Evolutionary conservation across 2,797 vertebrate genomes (phyloP), one percentile per base, ranked within the genome.

Genomic region (Fistularia tabacaria): DNA sequence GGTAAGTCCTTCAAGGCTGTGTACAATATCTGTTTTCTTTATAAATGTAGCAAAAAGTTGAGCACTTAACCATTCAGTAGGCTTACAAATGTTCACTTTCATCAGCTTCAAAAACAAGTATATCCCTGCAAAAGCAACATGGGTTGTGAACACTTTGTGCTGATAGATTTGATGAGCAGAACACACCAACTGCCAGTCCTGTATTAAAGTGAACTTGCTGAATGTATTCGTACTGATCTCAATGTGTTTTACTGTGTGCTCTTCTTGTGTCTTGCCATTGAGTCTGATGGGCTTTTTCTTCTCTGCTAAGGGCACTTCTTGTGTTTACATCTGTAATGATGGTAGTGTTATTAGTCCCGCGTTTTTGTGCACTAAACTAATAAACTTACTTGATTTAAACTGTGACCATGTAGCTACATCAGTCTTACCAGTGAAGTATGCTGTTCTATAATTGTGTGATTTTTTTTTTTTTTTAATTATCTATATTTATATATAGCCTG

Each of bases 331-430:
- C 74, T 76, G 80, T 83, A 71, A 51, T 42, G 6, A 65, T 77
- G 42, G 70, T 84, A 74, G 76, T 82, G 72, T 66, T 83, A 54
- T 67, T 88, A 77, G 77, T 88, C 71, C 77, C 59, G 62, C 76
- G 65, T 84, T 88, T 88, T 83, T 86, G 84, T 88, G 87, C 74
- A 79, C 69, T 77, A 37, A 76, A 71, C 78, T 46, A 87, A 84
- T 87, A 87, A 88, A 57, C 84, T 49, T 68, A 64, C 74, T 71
- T 81, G 76, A 56, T 75, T 75, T 76, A 46, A 53, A 67, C 43
- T 14, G 14, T 38, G 13, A 58, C 14, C 14, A 7, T 42, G 6
- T 15, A 8, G 10, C 39, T 12, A n/a, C n/a, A 7, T 42, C 39
- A n/a, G 1, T 45, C 12, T 14, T 13, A 3, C n/a, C 43, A 25